A percentile compares a stretch with the other conserved stretches of the same genome.
Conservation (phyloP, 2,888 invertebrate genomes). For the Aplocera efformata region DNA sequence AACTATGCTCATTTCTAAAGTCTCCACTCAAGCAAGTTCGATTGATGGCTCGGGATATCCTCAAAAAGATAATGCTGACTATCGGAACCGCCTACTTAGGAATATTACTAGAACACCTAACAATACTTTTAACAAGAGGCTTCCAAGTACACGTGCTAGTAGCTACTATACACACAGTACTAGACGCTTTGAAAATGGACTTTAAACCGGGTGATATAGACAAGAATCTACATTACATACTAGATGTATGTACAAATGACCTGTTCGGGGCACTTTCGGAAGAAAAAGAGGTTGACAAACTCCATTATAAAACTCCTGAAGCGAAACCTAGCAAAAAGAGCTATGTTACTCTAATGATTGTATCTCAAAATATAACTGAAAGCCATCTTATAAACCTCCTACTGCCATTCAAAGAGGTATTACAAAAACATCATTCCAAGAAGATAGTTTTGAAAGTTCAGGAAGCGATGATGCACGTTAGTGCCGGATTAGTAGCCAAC, state of each 20-base stretch:
- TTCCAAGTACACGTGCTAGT: slow-evolving; percentile 97
- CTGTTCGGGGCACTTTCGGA: slow-evolving; percentile 93
- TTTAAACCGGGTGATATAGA: slow-evolving; percentile 91
- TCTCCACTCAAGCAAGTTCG: slow-evolving; percentile 93
- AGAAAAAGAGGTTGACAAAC: slow-evolving; percentile 94
- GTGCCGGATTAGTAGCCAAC: slow-evolving; percentile 91
- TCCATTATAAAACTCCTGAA: slow-evolving; percentile 89
- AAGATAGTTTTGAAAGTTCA: slow-evolving; percentile 89
- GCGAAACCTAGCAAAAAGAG: slow-evolving; percentile 92
- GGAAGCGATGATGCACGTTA: slow-evolving; percentile 89
- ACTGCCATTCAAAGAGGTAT: slow-evolving; percentile 89
- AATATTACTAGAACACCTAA: slow-evolving; percentile 89
- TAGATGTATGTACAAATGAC: slow-evolving; percentile 92
- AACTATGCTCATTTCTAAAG: slow-evolving; percentile 93
- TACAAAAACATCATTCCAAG: slow-evolving; percentile 88
- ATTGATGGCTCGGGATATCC: slow-evolving; percentile 91
- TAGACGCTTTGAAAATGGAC: slow-evolving; percentile 85
- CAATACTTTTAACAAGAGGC: slow-evolving; percentile 89
- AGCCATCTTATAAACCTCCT: slow-evolving; percentile 88
- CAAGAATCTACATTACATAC: slow-evolving; percentile 85
- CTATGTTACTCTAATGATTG: slow-evolving; percentile 90
- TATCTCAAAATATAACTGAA: slow-evolving; percentile 89
- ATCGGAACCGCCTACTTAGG: slow-evolving; percentile 91
- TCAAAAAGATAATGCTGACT: slow-evolving; percentile 93
- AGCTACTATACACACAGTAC: slow-evolving; percentile 91